A percentile compares a stretch with the other conserved stretches of the same genome.
These are phyloP conservation scores for Popillia japonica DNA, from an alignment of 1,140 invertebrate genomes.

Conservation along the genomic window DNA sequence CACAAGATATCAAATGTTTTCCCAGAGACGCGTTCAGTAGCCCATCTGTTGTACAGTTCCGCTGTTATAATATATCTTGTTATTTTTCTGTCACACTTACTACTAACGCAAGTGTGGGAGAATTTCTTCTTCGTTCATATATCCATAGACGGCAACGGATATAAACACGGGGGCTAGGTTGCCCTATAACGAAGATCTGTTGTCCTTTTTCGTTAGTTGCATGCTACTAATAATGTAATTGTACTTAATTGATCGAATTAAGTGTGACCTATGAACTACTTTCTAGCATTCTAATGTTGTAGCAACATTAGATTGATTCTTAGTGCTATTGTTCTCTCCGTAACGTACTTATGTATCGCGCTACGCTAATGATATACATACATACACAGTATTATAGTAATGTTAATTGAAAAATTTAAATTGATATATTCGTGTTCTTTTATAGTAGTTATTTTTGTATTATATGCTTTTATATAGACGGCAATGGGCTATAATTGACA, in stretches of 20 bases:
- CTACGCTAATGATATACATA: not conserved
- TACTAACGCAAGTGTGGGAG: slow-evolving; percentile 17
- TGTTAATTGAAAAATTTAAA: not conserved
- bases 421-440: no score
- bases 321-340: not conserved
- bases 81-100: slow-evolving; percentile 22
- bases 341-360: not conserved
- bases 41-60: slow-evolving; percentile 28
- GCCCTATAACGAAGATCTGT: not conserved
- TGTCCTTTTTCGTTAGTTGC: slow-evolving; percentile 6
- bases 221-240: slow-evolving; percentile 20
- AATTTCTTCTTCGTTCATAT: slow-evolving; percentile 20
- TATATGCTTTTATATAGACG: no score
- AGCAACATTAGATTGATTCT: slow-evolving; percentile 13
- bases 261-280: slow-evolving; percentile 5
- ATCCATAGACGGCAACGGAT: not conserved
- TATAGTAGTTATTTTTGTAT: no score
- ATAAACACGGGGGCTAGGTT: not conserved
- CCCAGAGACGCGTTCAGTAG: not conserved
- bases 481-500: no score
- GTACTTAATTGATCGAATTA: slow-evolving; percentile 29
- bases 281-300: not conserved
- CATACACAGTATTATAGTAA: no score
- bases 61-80: slow-evolving; percentile 30
- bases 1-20: slow-evolving; percentile 15